Conservation (phyloP, 1,140 invertebrate species). For the Drosophila kepulauana region DNA sequence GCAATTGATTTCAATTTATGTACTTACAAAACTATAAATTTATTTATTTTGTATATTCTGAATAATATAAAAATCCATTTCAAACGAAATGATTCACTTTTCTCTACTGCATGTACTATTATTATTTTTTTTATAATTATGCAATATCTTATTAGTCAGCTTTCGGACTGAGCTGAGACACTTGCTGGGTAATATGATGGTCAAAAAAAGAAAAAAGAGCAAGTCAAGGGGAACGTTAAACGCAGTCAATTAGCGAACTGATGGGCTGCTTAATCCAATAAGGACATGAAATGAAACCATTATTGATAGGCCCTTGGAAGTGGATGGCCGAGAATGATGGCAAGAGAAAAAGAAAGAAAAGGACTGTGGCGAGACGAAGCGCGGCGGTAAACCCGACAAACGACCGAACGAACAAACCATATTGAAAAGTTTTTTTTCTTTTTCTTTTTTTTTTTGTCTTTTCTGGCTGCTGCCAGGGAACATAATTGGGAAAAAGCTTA, state of each 20-base stretch:
- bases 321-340: not conserved
- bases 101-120: no score
- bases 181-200: not conserved
- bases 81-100: no score
- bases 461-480: conserved; percentile 7
- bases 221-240: conserved; percentile 50
- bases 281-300: conserved; percentile 78
- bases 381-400: conserved; percentile 29
- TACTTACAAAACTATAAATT: no score
- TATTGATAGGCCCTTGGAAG: conserved; percentile 62
- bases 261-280: conserved; percentile 77
- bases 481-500: conserved; percentile 39
- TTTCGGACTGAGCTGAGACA: not conserved
- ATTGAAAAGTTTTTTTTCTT: conserved; percentile 35
- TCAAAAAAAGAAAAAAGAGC: not conserved
- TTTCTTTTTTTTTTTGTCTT: not conserved
- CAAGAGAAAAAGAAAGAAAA: no score
- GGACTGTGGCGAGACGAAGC: no score
- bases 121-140: no score
- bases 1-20: no score
- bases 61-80: no score
- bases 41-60: no score
- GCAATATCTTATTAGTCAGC: not conserved
- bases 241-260: conserved; percentile 73
- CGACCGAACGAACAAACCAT: conserved; percentile 16